Base-by-base conservation (phyloP, 2,888 invertebrate species). In the Mystacides longicornis region DNA sequence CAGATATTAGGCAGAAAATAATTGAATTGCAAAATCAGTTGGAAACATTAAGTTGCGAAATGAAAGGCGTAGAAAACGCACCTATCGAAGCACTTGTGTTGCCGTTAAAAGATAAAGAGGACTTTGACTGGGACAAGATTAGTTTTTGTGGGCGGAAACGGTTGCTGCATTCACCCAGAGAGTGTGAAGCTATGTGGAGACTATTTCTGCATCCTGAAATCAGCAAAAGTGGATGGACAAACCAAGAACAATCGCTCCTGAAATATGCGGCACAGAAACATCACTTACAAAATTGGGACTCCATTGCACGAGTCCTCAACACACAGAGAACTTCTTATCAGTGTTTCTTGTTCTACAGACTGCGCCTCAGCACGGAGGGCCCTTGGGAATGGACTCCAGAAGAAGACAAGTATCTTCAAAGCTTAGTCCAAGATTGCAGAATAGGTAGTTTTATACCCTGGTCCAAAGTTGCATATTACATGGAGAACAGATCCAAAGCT, bases 361-460 rank as follows among this genome's bases (percentile, higher is more conserved):
- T 65, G 55, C 60, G 63, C 19, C 18, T 58, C 54, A 63, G 62
- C 1, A 27, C 11, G 3, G 14, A 48, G 11, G 66, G 27, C 3
- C 65, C 63, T 2, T 2, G 23, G 68, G 70, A 1, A 68, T 93
- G 92, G 86, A 76, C 81, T 0, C 65, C 69, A 11, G 78, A 80
- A 47, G 93, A 94, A 67, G 86, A 90, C 63, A 72, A 78, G 50
- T 75, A 78, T 49, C 71, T 94, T 2, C 65, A 76, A 31, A 73
- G 79, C 53, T 68, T 86, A 1, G 79, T 93, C 0, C 77, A 83
- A n/a, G 72, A 71, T 58, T 81, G 81, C 60, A 80, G 74, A 60
- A 74, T 82, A 54, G 87, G 85, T 18, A 73, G 81, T 56, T 80
- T 79, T 47, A 85, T 90, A 60, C 85, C 87, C 1, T 93, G 92